Conservation (phyloP, 23 tunicate species). For the Styela plicata region DNA sequence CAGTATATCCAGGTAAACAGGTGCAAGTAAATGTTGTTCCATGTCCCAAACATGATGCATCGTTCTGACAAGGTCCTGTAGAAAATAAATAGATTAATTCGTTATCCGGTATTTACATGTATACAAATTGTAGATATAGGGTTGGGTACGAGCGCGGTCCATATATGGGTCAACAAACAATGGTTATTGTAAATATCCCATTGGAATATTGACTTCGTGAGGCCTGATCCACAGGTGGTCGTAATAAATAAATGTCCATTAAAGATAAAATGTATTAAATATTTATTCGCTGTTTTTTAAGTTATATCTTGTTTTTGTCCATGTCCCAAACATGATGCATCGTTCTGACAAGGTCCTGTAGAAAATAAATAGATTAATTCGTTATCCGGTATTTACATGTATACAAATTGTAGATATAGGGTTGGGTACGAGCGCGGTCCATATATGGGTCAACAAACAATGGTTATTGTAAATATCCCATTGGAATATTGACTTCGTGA, state of each 20-base stretch:
- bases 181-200: too few relatives aligned
- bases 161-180: not conserved
- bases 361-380: not conserved
- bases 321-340: constrained; percentile 37
- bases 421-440: not conserved
- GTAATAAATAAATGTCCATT: too few relatives aligned
- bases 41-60: constrained; percentile 37
- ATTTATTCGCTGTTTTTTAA: too few relatives aligned
- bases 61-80: constrained; percentile 75
- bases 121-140: not conserved
- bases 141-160: not conserved
- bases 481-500: too few relatives aligned
- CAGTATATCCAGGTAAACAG: constrained; percentile 61
- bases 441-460: not conserved
- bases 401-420: not conserved
- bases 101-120: not conserved
- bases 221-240: too few relatives aligned
- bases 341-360: constrained; percentile 75
- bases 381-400: not conserved
- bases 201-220: too few relatives aligned
- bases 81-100: not conserved
- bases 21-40: constrained; percentile 43
- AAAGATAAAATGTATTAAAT: too few relatives aligned
- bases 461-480: too few relatives aligned
- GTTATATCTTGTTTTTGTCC: too few relatives aligned